A percentile compares a stretch with the other conserved stretches of the same genome.
phyloP scores from a whole-genome alignment of 2,888 invertebrate species.

The Diaperis boleti region DNA sequence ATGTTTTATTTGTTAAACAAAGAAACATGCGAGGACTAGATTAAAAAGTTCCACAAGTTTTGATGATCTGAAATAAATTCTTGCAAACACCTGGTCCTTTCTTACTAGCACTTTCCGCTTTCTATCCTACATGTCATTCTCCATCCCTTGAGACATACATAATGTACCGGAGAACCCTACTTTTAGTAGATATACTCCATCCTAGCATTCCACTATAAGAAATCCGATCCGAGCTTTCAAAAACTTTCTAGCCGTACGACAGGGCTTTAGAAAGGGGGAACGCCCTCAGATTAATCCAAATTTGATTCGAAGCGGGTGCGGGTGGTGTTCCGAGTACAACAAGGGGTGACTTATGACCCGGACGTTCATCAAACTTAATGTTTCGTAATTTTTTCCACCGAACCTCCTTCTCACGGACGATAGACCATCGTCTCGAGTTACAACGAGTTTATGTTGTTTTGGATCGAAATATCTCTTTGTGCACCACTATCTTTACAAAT shows the following conservation, averaged over 20 bases:
- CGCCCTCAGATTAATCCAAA: constrained; percentile 40
- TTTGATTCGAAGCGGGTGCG: constrained; percentile 34
- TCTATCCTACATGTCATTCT: neutral
- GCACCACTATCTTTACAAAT: constrained; percentile 33
- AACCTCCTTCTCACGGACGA: constrained; percentile 2
- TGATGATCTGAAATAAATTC: too few relatives aligned
- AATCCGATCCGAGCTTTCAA: constrained; percentile 5
- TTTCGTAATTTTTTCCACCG: neutral
- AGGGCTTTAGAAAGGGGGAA: constrained; percentile 13
- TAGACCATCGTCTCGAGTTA: constrained; percentile 53
- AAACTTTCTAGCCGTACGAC: neutral
- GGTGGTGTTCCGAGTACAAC: constrained; percentile 11
- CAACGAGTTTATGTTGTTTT: constrained; percentile 50
- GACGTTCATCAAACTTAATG: neutral
- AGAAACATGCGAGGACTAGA: too few relatives aligned
- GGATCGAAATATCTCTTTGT: constrained; percentile 32
- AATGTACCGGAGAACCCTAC: neutral
- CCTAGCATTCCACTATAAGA: constrained; percentile 1
- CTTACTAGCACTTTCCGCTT: neutral
- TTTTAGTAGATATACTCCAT: neutral
- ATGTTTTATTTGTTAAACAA: too few relatives aligned
- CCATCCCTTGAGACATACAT: neutral
- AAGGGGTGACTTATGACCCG: neutral
- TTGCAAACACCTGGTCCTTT: neutral
- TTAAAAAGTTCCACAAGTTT: too few relatives aligned